phyloP scores from a whole-genome alignment of 1,140 invertebrate genomes.

The Asobara japonica region DNA sequence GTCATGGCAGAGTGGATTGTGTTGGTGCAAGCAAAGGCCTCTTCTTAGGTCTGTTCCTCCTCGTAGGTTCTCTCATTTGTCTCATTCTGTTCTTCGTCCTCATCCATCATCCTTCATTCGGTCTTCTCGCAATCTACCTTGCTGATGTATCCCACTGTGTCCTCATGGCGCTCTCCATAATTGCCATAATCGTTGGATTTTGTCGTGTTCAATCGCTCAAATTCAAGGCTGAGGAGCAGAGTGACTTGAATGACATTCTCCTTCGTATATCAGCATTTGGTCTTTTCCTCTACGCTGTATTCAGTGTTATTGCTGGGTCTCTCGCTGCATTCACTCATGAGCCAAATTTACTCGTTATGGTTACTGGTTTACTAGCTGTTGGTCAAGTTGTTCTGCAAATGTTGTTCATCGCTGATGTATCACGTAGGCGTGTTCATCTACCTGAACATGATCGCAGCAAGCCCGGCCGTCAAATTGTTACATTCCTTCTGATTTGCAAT shows the following conservation, averaged over 20 bases:
- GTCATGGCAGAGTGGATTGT: slow-evolving; percentile 86
- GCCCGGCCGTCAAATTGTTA: slow-evolving; percentile 93
- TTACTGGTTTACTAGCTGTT: slow-evolving; percentile 86
- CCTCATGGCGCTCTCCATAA: slow-evolving; percentile 85
- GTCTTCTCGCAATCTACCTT: slow-evolving; percentile 86
- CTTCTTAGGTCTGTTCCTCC: slow-evolving; percentile 90
- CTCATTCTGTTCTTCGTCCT: slow-evolving; percentile 94
- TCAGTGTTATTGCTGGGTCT: slow-evolving; percentile 91
- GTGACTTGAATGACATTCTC: slow-evolving; percentile 89
- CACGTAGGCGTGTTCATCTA: slow-evolving; percentile 86
- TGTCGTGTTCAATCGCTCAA: slow-evolving; percentile 83
- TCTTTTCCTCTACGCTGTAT: slow-evolving; percentile 90
- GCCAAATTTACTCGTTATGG: slow-evolving; percentile 88
- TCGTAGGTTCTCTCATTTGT: slow-evolving; percentile 92
- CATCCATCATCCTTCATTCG: slow-evolving; percentile 82
- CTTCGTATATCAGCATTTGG: slow-evolving; percentile 91
- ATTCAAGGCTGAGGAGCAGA: slow-evolving; percentile 89
- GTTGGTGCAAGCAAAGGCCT: slow-evolving; percentile 92
- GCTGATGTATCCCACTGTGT: slow-evolving; percentile 90
- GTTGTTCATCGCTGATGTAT: slow-evolving; percentile 94
- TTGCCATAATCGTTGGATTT: slow-evolving; percentile 91
- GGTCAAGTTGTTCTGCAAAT: slow-evolving; percentile 91
- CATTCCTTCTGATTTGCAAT: slow-evolving; percentile 94
- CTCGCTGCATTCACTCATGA: slow-evolving; percentile 84
- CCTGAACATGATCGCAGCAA: slow-evolving; percentile 92